phyloP scores from a whole-genome alignment of 2,113 vertebrate species.

The Diglossa brunneiventris region DNA sequence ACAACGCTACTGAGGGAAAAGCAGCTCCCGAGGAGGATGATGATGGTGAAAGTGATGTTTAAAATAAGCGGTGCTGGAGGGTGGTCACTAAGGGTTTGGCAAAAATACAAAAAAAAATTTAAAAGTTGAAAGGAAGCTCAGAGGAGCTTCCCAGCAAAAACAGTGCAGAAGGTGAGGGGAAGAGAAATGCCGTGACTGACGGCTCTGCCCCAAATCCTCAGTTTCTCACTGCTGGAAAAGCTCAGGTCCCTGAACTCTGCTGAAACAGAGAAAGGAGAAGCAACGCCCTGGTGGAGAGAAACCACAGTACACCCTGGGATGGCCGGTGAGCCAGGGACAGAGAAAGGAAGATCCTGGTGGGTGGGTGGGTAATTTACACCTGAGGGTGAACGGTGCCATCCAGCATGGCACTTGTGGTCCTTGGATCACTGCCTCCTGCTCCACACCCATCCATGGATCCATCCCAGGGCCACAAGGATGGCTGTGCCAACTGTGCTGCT shows the following conservation, averaged over 20 bases:
- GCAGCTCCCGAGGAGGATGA: background rate
- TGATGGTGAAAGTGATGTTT: background rate
- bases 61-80: fast-evolving
- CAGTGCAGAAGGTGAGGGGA: background rate
- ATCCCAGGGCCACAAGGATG: background rate
- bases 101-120: background rate
- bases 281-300: background rate
- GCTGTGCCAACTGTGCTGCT: background rate
- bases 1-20: fast-evolving
- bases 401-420: fast-evolving
- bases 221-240: background rate
- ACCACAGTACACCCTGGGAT: too few relatives aligned
- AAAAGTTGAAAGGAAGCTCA: background rate
- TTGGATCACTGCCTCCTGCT: background rate
- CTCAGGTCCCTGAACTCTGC: background rate
- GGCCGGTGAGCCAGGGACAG: fast-evolving
- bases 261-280: background rate
- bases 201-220: background rate
- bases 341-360: background rate
- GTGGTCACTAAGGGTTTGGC: fast-evolving
- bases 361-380: background rate
- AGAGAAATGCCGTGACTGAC: fast-evolving
- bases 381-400: fast-evolving
- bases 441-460: fast-evolving
- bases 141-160: too few relatives aligned